phyloP scores from a whole-genome alignment of 2,113 vertebrate genomes.

The Vulpes vulpes region DNA sequence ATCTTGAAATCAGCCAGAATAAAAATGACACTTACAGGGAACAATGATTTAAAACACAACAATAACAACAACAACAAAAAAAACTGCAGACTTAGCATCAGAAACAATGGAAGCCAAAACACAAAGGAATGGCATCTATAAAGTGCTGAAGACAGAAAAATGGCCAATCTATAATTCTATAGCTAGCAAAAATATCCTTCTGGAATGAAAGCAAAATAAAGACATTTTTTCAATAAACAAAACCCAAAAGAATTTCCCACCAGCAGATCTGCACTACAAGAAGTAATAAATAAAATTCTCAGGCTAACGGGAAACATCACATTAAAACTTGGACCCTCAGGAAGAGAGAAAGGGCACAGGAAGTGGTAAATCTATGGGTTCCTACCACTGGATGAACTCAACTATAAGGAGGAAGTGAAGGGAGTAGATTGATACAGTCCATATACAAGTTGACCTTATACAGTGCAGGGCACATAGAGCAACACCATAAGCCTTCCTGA shows the following conservation, averaged over 20 bases:
- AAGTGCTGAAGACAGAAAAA: not conserved
- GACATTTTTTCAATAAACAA: constrained; percentile 26
- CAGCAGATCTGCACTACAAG: not conserved
- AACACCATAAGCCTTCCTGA: not conserved
- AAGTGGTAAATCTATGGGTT: not conserved
- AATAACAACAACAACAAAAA: not conserved
- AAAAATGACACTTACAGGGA: not conserved
- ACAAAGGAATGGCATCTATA: not conserved
- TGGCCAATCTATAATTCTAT: not conserved
- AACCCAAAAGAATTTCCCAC: not conserved
- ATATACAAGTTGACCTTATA: not conserved
- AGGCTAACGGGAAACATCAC: not conserved
- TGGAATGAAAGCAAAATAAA: not conserved
- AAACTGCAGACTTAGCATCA: not conserved
- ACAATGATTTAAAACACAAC: not conserved
- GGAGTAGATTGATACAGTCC: not conserved
- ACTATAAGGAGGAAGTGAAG: not conserved
- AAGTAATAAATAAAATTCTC: not conserved
- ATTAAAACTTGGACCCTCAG: not conserved
- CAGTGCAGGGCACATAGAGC: not conserved
- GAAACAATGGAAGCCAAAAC: constrained; percentile 8
- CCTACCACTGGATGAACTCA: not conserved
- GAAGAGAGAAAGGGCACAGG: not conserved
- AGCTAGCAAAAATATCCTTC: not conserved
- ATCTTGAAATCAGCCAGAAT: not conserved